Evolutionary conservation across 2,888 invertebrate genomes (phyloP).

Genomic region (Sinotaia quadrata): DNA sequence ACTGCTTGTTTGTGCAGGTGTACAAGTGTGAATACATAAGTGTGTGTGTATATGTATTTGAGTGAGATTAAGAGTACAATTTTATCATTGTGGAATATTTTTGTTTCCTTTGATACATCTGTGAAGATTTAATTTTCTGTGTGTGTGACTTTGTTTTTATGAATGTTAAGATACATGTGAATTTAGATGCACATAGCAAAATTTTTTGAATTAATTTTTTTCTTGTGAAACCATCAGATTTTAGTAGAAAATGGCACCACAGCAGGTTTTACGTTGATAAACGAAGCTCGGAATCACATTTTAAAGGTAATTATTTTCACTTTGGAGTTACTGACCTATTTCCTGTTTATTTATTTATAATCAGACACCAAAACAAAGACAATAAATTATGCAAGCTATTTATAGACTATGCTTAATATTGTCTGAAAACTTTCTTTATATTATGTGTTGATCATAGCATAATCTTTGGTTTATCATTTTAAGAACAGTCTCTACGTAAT

Average conservation of each 20-base stretch:
- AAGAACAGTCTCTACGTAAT: no score
- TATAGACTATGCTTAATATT: no score
- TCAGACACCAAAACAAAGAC: no score
- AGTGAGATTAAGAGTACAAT: not conserved
- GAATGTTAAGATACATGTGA: no score
- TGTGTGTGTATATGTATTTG: not conserved
- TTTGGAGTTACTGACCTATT: slow-evolving; percentile 77
- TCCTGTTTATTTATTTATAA: slow-evolving; percentile 72
- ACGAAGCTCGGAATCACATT: slow-evolving; percentile 88
- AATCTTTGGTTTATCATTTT: no score
- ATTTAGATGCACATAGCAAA: not conserved
- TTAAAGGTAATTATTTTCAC: slow-evolving; percentile 74
- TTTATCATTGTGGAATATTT: not conserved
- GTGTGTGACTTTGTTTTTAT: no score
- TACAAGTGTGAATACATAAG: not conserved
- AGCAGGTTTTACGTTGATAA: slow-evolving; percentile 85
- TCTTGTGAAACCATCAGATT: slow-evolving; percentile 72
- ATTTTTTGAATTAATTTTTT: not conserved
- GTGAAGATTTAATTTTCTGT: no score
- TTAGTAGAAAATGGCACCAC: slow-evolving; percentile 88
- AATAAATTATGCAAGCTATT: no score
- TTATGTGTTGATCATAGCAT: no score
- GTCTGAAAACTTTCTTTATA: no score
- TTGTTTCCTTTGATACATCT: no score
- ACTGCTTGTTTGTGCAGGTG: not conserved